These are phyloP conservation scores for Zaprionus taronus DNA, from an alignment of 1,140 invertebrate genomes.

Conservation along the genomic window DNA sequence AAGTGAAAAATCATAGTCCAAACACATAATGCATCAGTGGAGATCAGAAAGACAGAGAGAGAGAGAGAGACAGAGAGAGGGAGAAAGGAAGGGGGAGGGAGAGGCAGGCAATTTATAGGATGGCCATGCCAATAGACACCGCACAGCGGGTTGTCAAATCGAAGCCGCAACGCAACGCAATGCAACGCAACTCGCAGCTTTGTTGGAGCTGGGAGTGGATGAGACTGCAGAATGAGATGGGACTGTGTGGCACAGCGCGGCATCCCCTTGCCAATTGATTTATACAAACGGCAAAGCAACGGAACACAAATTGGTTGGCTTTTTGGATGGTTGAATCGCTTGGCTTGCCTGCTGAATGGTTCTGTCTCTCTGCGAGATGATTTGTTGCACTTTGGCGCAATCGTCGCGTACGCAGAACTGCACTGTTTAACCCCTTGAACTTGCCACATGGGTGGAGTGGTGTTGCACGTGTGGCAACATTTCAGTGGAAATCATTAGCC, in stretches of 20 bases:
- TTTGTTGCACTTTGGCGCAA: constrained; percentile 73
- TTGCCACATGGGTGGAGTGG: constrained; percentile 57
- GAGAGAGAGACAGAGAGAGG: constrained; percentile 8
- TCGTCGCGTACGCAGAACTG: constrained; percentile 76
- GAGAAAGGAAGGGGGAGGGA: background rate
- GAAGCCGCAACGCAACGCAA: constrained; percentile 16
- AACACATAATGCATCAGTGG: constrained; percentile 78
- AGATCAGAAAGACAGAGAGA: constrained; percentile 46
- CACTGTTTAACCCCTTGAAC: constrained; percentile 75
- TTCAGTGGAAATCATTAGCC: constrained; percentile 51
- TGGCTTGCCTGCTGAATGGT: background rate
- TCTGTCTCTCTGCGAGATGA: constrained; percentile 55
- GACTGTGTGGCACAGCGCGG: constrained; percentile 5
- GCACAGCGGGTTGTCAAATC: constrained; percentile 76
- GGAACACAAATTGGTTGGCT: constrained; percentile 80
- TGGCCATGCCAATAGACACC: constrained; percentile 72
- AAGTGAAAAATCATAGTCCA: constrained; percentile 82
- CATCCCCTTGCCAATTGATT: constrained; percentile 72
- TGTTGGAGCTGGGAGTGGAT: background rate
- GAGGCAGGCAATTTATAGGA: constrained; percentile 74
- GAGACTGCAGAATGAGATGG: background rate
- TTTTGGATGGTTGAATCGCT: constrained; percentile 47
- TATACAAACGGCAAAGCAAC: constrained; percentile 82
- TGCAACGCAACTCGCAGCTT: constrained; percentile 18
- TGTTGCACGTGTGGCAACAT: constrained; percentile 34